Base-by-base conservation (phyloP, 2,113 vertebrate species). In the Ictidomys tridecemlineatus region DNA sequence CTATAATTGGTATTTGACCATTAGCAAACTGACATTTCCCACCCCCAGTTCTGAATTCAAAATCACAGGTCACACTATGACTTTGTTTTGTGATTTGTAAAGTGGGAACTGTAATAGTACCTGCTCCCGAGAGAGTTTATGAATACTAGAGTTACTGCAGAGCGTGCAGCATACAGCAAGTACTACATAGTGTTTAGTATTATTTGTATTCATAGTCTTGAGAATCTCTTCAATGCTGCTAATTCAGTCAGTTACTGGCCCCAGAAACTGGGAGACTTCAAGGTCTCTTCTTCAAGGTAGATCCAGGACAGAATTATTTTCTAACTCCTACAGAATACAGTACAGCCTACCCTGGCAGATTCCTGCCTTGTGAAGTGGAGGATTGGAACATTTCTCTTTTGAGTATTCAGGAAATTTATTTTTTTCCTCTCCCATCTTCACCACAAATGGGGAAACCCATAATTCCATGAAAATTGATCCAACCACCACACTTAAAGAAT, bases 1-100 rank as follows among this genome's bases (percentile, higher is more conserved):
- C 17, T 82, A 18, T 80, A 83, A 88, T 63, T 95, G 63, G 88
- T 63, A 90, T 61, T 70, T 73, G 9, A 70, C 65, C 28, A 65
- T 94, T 76, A 80, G 45, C 18, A 58, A 80, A 56, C 12, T 67
- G 28, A 84, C 18, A 39, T 79, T 48, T 4, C 51, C 83, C 45
- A 45, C 92, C 48, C 12, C 9, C 1, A 69, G 2, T 24, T 67
- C n/a, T 69, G 42, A 53, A 28, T 86, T 88, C 13, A 93, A 67
- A 93, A 94, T 73, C 18, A 3, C 17, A 12, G 7, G 37, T 86
- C 73, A 53, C 18, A 80, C n/a, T 67, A 0, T 48, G 34, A 3
- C 65, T 79, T 37, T 76, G 8, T 51, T 37, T 74, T 61, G 20
- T 28, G 4, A 74, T 58, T 95, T 87, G 10, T 76, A 92, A 79